phyloP scores from a whole-genome alignment of 1,140 invertebrate genomes.

The Choristoneura fumiferana region DNA sequence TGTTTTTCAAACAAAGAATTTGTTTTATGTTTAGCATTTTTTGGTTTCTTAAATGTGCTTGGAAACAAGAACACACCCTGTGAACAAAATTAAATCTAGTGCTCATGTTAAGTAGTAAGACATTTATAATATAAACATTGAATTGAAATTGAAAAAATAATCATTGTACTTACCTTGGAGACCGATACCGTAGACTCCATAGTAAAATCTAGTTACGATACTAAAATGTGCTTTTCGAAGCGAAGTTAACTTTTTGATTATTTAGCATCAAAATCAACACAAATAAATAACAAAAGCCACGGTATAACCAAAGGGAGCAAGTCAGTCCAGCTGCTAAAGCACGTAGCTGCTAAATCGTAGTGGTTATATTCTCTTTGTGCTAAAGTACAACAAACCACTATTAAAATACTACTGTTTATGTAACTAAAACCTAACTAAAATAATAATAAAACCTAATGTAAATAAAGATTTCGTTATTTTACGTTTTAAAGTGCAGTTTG shows the following conservation, averaged over 20 bases:
- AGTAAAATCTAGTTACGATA: not conserved
- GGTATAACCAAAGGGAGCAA: not conserved
- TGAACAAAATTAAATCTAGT: constrained; percentile 26
- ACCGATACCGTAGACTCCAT: constrained; percentile 65
- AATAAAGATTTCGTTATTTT: too few species aligned
- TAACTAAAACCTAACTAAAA: too few species aligned
- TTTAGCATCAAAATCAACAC: not conserved
- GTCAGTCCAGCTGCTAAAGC: too few species aligned
- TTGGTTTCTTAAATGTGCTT: constrained; percentile 54
- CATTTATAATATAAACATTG: too few species aligned
- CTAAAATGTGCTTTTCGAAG: not conserved
- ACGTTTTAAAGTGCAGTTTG: too few species aligned
- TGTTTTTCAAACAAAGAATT: constrained; percentile 42
- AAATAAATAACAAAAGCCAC: not conserved
- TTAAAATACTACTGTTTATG: too few species aligned
- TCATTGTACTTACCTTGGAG: constrained; percentile 58
- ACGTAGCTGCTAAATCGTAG: too few species aligned
- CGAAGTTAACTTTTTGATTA: not conserved
- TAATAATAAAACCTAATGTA: too few species aligned
- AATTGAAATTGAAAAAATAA: not conserved
- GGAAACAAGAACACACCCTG: constrained; percentile 67
- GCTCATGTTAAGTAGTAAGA: too few species aligned
- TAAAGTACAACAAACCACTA: too few species aligned
- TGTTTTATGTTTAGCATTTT: constrained; percentile 41
- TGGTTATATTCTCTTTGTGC: too few species aligned